Evolutionary conservation across 2,113 vertebrate species (phyloP).

Genomic region (Bettongia penicillata): DNA sequence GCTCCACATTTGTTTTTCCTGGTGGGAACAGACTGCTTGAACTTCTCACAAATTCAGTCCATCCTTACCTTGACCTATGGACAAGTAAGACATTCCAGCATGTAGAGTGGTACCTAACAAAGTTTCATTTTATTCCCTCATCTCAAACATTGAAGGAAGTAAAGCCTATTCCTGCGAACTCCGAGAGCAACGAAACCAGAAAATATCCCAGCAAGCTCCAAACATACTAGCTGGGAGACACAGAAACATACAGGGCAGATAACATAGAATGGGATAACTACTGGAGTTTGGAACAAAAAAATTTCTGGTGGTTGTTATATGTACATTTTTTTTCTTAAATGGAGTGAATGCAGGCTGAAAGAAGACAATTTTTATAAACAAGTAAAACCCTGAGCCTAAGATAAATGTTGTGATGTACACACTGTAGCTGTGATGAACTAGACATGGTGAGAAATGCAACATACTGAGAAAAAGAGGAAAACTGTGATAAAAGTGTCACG

Average conservation of each 20-base stretch:
- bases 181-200: slow-evolving; percentile 67
- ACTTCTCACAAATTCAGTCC: slow-evolving; percentile 35
- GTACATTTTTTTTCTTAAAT: slow-evolving; percentile 77
- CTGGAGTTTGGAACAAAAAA: slow-evolving; percentile 71
- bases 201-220: slow-evolving; percentile 70
- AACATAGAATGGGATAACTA: slow-evolving; percentile 70
- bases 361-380: slow-evolving; percentile 84
- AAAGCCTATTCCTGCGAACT: slow-evolving; percentile 70
- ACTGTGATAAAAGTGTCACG: slow-evolving; percentile 75
- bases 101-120: slow-evolving; percentile 32
- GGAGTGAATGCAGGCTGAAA: slow-evolving; percentile 83
- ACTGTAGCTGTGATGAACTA: slow-evolving; percentile 81
- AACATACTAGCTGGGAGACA: slow-evolving; percentile 75
- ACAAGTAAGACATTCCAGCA: slow-evolving; percentile 12
- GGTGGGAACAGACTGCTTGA: background rate
- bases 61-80: background rate
- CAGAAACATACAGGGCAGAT: slow-evolving; percentile 70
- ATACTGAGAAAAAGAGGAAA: slow-evolving; percentile 70
- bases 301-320: slow-evolving; percentile 79
- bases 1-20: background rate
- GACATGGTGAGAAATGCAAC: slow-evolving; percentile 73
- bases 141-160: slow-evolving; percentile 55
- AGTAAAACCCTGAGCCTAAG: slow-evolving; percentile 83
- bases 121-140: slow-evolving; percentile 21
- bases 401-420: slow-evolving; percentile 84